Evolutionary conservation across 2,113 vertebrate species (phyloP), one percentile per base, ranked within the genome.

Genomic region (Trinectes maculatus): DNA sequence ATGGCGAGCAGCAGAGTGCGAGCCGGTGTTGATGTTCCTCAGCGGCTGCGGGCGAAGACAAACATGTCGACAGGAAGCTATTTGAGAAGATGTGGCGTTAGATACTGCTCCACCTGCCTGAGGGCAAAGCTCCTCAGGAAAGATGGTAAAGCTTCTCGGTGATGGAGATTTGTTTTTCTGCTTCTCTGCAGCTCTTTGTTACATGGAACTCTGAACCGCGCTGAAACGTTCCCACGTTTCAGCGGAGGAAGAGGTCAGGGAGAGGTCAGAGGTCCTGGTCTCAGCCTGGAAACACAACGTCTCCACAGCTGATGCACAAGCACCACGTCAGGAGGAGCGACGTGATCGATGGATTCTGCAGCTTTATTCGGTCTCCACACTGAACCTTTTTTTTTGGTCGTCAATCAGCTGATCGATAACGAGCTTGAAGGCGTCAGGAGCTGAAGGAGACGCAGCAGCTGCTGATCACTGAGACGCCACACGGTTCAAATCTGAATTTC

Each of bases 101-200:
- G 76, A 79, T 78, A 71, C 18, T 12, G 18, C 43, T 49, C 31
- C 81, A 80, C 76, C 75, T 83, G 75, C 51, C 28, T 26, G 44
- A 54, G 19, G 54, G 53, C 44, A 42, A 21, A 40, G 5, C 67
- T 54, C 55, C 43, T 28, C 40, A 9, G 44, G 42, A 64, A 54
- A 58, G 57, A 64, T 16, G 7, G 52, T 6, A 36, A 25, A 71
- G 74, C 71, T 26, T 3, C n/a, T 53, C 12, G 11, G 33, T 61
- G 56, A 65, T 58, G 52, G 47, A 7, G 5, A 52, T 75, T 81
- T 84, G 74, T 78, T 84, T 68, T 59, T 25, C 16, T 53, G 51
- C 25, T 26, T 57, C 2, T 6, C 19, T 39, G 12, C 60, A 26
- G 65, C 65, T 51, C 24, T 4, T 39, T 7, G 15, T 34, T 11